A percentile compares a stretch with the other conserved stretches of the same genome.
Evolutionary conservation across 2,888 invertebrate genomes (phyloP).

Genomic region (Spilarctia lutea): DNA sequence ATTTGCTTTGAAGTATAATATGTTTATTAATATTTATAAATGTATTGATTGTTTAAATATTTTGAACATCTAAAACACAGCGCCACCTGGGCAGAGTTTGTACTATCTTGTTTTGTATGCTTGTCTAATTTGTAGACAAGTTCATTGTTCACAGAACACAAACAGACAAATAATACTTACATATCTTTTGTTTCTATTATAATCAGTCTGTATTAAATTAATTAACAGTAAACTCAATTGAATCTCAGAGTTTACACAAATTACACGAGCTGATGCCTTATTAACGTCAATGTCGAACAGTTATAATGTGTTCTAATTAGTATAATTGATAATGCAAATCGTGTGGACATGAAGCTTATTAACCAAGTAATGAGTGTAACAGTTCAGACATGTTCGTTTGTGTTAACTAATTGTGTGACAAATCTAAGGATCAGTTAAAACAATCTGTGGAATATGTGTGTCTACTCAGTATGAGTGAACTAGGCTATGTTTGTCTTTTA

Average conservation of each 20-base stretch:
- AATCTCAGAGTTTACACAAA: not conserved
- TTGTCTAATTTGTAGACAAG: too few relatives aligned
- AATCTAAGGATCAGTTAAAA: not conserved
- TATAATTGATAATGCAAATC: constrained; percentile 4
- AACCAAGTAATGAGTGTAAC: not conserved
- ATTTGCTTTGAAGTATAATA: too few relatives aligned
- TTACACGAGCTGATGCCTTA: not conserved
- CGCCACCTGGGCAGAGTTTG: too few relatives aligned
- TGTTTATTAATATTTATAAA: too few relatives aligned
- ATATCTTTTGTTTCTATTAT: not conserved
- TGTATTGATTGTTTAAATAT: too few relatives aligned
- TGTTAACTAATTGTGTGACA: not conserved
- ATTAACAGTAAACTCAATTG: not conserved
- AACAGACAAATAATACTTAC: too few relatives aligned
- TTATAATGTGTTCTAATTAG: constrained; percentile 6
- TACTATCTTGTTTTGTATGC: too few relatives aligned
- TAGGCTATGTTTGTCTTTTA: too few relatives aligned
- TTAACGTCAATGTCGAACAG: constrained; percentile 5
- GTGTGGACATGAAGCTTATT: not conserved
- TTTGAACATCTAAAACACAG: too few relatives aligned
- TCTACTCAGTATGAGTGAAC: too few relatives aligned
- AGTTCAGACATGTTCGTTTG: not conserved
- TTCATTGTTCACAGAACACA: too few relatives aligned
- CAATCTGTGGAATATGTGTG: not conserved
- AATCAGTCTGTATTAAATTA: not conserved